phyloP scores from a whole-genome alignment of 2,797 vertebrate species.

The Vireo griseus region DNA sequence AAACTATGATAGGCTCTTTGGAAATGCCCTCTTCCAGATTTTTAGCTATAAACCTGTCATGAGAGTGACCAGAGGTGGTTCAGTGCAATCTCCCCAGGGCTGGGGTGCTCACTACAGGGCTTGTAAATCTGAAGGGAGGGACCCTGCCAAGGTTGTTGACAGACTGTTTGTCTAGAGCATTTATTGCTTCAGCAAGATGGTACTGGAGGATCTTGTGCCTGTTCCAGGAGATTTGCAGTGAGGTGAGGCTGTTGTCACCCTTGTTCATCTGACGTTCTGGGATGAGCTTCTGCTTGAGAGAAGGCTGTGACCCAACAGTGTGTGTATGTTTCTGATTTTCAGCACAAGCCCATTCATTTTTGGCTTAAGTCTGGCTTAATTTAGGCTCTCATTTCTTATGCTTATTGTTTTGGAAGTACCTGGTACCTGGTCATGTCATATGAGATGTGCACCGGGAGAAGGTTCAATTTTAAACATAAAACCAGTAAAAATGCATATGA shows the following conservation, averaged over 20 bases:
- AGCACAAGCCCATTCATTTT: rapidly evolving
- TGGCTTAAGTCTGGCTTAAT: not conserved
- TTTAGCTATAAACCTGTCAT: not conserved
- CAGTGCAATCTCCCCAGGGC: not conserved
- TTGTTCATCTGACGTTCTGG: not conserved
- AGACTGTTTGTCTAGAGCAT: not conserved
- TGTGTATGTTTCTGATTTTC: rapidly evolving
- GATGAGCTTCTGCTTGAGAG: not conserved
- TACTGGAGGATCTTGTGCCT: not conserved
- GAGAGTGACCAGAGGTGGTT: not conserved
- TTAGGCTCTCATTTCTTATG: rapidly evolving
- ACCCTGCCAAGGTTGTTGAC: not conserved
- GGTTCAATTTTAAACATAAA: not conserved
- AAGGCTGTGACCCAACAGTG: not conserved
- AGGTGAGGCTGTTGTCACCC: no score
- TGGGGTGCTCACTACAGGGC: not conserved
- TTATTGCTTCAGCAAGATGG: not conserved
- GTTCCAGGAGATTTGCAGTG: not conserved
- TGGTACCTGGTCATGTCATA: not conserved
- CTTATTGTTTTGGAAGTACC: not conserved
- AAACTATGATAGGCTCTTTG: not conserved
- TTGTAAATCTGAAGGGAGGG: not conserved
- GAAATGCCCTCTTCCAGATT: not conserved
- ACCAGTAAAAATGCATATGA: not conserved
- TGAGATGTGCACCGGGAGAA: not conserved